Base-by-base conservation (phyloP, 2,797 vertebrate species). In the Lateolabrax maculatus region DNA sequence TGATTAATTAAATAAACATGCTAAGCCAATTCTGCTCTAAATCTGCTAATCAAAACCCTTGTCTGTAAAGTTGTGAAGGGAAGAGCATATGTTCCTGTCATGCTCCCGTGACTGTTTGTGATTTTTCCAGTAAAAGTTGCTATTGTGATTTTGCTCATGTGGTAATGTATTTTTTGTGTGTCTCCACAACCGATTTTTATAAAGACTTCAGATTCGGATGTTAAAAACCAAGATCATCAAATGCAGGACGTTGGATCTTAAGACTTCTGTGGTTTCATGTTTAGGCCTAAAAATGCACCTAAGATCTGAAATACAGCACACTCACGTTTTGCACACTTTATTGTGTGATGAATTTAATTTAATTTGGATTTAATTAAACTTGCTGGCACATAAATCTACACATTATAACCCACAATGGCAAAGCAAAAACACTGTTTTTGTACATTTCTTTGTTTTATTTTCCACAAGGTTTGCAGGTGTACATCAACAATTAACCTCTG, bases 81-180 rank as follows among this genome's bases (percentile, higher is more conserved):
- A 39, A 80, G 62, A n/a, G 2, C 49, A n/a, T 1, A 18, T 48
- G 12, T 34, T 60, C 6, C 39, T 70, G 29, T 15, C 46, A 27
- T 29, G 27, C 3, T 37, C 18, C 10, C 51, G 57, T 79, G 34
- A 71, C 21, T 44, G 23, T 15, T 10, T 57, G 18, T 48, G 25
- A 23, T 49, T 77, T 63, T 55, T 51, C 9, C 46, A 86, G 64
- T 85, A 80, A 88, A 86, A 25, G 49, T 63, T 74, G 81, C 31
- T 49, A 46, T 66, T 39, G 69, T 80, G 39, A 56, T 67, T 23
- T 41, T 43, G 1, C 23, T 62, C 11, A 27, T 48, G 58, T 75
- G 19, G n/a, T 39, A 0, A 5, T 70, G 57, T 34, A 1, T 25
- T 21, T 44, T 9, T 41, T 58, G 2, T 55, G 6, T 41, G 36